Conservation (phyloP, 2,797 vertebrate species). For the Chelmon rostratus region DNA sequence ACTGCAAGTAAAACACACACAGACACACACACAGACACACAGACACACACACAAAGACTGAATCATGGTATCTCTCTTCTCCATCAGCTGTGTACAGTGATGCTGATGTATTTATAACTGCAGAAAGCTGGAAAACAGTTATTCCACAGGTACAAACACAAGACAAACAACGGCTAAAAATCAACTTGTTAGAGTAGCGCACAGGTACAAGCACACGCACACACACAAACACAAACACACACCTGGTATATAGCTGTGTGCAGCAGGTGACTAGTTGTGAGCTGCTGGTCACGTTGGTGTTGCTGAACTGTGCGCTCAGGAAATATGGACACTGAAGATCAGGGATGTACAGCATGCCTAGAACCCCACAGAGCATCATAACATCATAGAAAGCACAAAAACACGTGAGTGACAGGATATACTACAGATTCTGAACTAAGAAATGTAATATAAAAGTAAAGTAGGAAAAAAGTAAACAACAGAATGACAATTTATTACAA, state of each 20-base stretch:
- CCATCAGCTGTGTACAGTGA: neutral
- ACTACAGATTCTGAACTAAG: too few species aligned
- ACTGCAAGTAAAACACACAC: slow-evolving; percentile 55
- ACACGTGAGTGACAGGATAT: neutral
- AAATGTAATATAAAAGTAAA: neutral
- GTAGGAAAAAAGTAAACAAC: neutral
- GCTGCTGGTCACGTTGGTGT: slow-evolving; percentile 66
- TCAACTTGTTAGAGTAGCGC: neutral
- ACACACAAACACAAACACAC: slow-evolving; percentile 31
- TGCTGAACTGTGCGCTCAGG: slow-evolving; percentile 74
- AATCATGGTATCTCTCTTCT: slow-evolving; percentile 1
- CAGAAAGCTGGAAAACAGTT: neutral
- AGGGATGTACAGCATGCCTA: slow-evolving; percentile 86
- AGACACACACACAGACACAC: slow-evolving; percentile 16
- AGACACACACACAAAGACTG: slow-evolving; percentile 6
- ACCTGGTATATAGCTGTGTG: slow-evolving; percentile 74
- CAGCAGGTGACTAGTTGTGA: slow-evolving; percentile 85
- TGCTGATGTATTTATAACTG: neutral
- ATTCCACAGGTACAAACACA: neutral
- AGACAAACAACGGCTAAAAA: neutral
- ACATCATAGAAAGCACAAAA: neutral
- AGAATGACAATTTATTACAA: neutral
- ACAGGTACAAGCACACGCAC: slow-evolving; percentile 55
- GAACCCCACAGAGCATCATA: slow-evolving; percentile 26
- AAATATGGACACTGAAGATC: slow-evolving; percentile 79